Conservation (phyloP, 2,888 invertebrate species). For the Sinotaia quadrata region DNA sequence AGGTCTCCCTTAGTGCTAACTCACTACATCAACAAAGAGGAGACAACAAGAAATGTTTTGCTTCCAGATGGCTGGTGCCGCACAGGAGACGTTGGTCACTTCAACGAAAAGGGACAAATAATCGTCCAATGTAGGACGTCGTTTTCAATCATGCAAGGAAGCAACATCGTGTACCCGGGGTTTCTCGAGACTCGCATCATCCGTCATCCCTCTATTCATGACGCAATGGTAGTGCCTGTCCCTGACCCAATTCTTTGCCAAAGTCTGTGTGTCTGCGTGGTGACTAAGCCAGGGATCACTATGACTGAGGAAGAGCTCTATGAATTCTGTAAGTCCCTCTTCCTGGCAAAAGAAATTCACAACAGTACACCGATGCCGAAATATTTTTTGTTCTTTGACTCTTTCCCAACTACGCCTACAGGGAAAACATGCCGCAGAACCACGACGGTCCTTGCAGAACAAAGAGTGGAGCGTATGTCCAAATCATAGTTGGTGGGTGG, state of each 20-base stretch:
- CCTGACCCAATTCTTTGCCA: conserved; percentile 35
- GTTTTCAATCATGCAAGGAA: conserved; percentile 35
- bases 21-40: conserved; percentile 32
- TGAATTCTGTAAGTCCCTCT: conserved; percentile 14
- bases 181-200: conserved; percentile 36
- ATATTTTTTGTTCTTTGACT: conserved; percentile 32
- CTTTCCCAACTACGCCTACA: conserved; percentile 30
- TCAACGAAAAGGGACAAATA: conserved; percentile 21
- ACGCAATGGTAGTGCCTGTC: conserved; percentile 36
- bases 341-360: conserved; percentile 22
- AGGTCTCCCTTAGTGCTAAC: conserved; percentile 29
- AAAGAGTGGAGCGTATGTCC: neutral
- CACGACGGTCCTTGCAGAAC: conserved; percentile 17
- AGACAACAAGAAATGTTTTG: conserved; percentile 23
- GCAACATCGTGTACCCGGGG: conserved; percentile 37
- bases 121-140: conserved; percentile 37
- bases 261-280: conserved; percentile 40
- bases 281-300: neutral
- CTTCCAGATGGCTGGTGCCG: conserved; percentile 38
- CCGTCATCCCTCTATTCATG: conserved; percentile 20
- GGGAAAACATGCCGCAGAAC: conserved; percentile 36
- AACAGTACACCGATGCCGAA: conserved; percentile 35
- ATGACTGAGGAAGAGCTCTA: conserved; percentile 23
- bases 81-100: conserved; percentile 35
- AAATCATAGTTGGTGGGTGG: too few species aligned